phyloP scores from a whole-genome alignment of 2,888 invertebrate genomes.

The Copidosoma aretas region DNA sequence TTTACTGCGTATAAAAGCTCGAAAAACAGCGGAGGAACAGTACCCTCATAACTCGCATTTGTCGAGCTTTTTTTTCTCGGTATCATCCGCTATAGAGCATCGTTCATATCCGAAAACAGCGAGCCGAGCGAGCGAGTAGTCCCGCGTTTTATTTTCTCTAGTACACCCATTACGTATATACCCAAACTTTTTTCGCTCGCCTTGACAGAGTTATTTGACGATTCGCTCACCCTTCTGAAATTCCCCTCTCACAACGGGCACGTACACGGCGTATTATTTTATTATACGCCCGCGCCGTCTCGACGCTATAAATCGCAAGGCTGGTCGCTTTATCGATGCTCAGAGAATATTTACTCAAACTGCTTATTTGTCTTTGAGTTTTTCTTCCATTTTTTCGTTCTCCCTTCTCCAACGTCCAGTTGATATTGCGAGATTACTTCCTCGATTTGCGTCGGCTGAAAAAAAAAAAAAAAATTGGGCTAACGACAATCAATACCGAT shows the following conservation, averaged over 20 bases:
- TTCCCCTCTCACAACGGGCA: neutral
- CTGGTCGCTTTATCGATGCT: neutral
- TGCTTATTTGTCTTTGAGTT: neutral
- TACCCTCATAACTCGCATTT: too few species aligned
- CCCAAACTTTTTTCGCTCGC: neutral
- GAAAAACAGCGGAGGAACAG: too few species aligned
- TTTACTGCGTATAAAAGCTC: too few species aligned
- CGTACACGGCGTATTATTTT: neutral
- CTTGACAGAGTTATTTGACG: neutral
- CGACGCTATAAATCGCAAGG: conserved; percentile 23
- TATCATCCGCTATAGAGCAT: too few species aligned
- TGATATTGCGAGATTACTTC: too few species aligned
- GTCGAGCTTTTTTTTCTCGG: too few species aligned
- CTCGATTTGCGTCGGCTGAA: too few species aligned
- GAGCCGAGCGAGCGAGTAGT: too few species aligned
- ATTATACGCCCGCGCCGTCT: conserved; percentile 5
- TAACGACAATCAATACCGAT: too few species aligned
- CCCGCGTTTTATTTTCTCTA: neutral
- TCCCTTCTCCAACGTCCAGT: neutral
- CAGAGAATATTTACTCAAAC: too few species aligned
- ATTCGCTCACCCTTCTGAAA: neutral
- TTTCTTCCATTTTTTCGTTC: neutral
- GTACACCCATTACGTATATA: neutral
- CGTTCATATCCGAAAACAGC: too few species aligned
- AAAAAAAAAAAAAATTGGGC: too few species aligned